These are phyloP conservation scores for Phanerotoma sp. DNA, from an alignment of 2,888 invertebrate species.

Conservation along the genomic window DNA sequence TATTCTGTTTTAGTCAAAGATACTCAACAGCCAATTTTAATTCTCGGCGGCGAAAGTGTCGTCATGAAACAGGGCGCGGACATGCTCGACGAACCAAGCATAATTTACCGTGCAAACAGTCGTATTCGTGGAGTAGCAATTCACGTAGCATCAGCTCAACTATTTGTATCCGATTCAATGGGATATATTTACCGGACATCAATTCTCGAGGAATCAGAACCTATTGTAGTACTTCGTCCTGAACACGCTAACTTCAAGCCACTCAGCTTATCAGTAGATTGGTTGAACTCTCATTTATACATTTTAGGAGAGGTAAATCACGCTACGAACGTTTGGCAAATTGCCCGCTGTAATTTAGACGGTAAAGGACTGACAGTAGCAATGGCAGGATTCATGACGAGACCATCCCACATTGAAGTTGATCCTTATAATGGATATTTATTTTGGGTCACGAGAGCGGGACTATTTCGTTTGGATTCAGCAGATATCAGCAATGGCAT, in stretches of 20 bases:
- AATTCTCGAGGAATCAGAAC: conserved; percentile 44
- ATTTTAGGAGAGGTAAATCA: conserved; percentile 74
- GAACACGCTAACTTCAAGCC: conserved; percentile 67
- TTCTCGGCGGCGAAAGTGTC: conserved; percentile 69
- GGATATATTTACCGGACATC: conserved; percentile 65
- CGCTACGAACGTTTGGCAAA: conserved; percentile 66
- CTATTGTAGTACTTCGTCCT: conserved; percentile 61
- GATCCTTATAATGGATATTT: conserved; percentile 93
- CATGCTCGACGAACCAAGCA: conserved; percentile 68
- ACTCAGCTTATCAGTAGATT: conserved; percentile 78
- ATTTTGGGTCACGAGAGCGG: conserved; percentile 73
- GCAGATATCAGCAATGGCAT: conserved; percentile 76
- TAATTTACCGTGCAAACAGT: conserved; percentile 65
- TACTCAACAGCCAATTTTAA: conserved; percentile 69
- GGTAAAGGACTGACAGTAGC: conserved; percentile 72
- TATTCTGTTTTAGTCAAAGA: conserved; percentile 62
- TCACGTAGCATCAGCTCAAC: conserved; percentile 70
- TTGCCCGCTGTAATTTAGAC: conserved; percentile 74
- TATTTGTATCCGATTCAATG: conserved; percentile 76
- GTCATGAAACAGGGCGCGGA: conserved; percentile 69
- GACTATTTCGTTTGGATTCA: conserved; percentile 75
- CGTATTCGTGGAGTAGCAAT: conserved; percentile 71
- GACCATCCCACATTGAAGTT: conserved; percentile 80
- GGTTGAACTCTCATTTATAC: conserved; percentile 84
- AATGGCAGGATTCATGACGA: conserved; percentile 68